These are phyloP conservation scores for Caenorhabditis angaria DNA, from an alignment of 2,888 invertebrate genomes.

Conservation along the genomic window DNA sequence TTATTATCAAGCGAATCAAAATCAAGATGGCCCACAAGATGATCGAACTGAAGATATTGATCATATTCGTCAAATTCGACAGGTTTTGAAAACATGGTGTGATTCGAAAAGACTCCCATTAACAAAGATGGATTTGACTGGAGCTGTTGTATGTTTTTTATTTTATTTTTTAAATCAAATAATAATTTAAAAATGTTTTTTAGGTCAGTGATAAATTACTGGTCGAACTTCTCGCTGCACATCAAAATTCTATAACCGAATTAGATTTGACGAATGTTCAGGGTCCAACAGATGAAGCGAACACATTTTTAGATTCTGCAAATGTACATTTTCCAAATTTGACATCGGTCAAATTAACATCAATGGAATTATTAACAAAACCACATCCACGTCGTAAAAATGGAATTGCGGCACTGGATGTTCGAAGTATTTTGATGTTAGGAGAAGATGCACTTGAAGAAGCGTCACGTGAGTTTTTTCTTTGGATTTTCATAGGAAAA, in stretches of 20 bases:
- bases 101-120: slow-evolving; percentile 47
- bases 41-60: slow-evolving; percentile 16
- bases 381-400: slow-evolving; percentile 50
- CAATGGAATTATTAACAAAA: slow-evolving; percentile 50
- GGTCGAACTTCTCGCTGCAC: slow-evolving; percentile 45
- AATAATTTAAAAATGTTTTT: slow-evolving; percentile 7
- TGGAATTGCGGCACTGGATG: slow-evolving; percentile 46
- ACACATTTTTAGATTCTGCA: slow-evolving; percentile 38
- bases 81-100: slow-evolving; percentile 32
- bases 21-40: slow-evolving; percentile 10
- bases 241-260: slow-evolving; percentile 40
- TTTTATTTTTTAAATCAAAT: slow-evolving; percentile 1
- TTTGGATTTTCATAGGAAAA: background rate
- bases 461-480: slow-evolving; percentile 16
- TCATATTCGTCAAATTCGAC: slow-evolving; percentile 17
- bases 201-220: slow-evolving; percentile 47
- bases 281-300: slow-evolving; percentile 45
- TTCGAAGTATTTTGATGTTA: slow-evolving; percentile 48
- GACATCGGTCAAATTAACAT: slow-evolving; percentile 43
- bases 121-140: slow-evolving; percentile 43
- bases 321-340: slow-evolving; percentile 43
- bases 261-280: slow-evolving; percentile 50
- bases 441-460: slow-evolving; percentile 55
- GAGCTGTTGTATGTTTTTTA: slow-evolving; percentile 28
- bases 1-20: slow-evolving; percentile 4